These are phyloP conservation scores for Lutjanus erythropterus DNA, from an alignment of 2,113 vertebrate species.

Conservation along the genomic window DNA sequence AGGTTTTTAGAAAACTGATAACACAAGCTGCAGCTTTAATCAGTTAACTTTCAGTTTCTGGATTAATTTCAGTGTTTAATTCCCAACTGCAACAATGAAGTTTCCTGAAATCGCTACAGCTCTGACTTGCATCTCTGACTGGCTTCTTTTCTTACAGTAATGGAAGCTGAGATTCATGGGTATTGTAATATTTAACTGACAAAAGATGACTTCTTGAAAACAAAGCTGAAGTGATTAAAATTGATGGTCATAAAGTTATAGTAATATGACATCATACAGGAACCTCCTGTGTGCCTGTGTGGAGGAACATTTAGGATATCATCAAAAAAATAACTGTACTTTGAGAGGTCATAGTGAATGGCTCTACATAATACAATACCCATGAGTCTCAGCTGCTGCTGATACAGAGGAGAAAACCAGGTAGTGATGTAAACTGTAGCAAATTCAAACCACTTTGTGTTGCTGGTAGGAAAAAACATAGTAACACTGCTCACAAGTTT, in stretches of 20 bases:
- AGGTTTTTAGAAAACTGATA: background rate
- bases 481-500: too few species aligned
- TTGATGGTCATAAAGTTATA: background rate
- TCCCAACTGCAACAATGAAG: too few species aligned
- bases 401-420: background rate
- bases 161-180: background rate
- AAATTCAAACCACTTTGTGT: too few species aligned
- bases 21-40: background rate
- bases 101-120: too few species aligned
- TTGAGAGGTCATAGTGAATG: too few species aligned
- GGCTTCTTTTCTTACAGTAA: background rate
- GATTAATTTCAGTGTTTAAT: background rate
- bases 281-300: background rate
- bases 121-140: background rate
- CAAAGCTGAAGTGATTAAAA: background rate
- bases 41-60: background rate
- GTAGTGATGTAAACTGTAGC: background rate
- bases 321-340: background rate
- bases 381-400: background rate
- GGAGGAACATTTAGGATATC: background rate
- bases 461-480: too few species aligned
- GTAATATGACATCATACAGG: background rate
- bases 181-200: background rate
- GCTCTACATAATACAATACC: background rate
- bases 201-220: too few species aligned